These are phyloP conservation scores for Dreissena rostriformis DNA, from an alignment of 1,140 invertebrate genomes.

Conservation along the genomic window DNA sequence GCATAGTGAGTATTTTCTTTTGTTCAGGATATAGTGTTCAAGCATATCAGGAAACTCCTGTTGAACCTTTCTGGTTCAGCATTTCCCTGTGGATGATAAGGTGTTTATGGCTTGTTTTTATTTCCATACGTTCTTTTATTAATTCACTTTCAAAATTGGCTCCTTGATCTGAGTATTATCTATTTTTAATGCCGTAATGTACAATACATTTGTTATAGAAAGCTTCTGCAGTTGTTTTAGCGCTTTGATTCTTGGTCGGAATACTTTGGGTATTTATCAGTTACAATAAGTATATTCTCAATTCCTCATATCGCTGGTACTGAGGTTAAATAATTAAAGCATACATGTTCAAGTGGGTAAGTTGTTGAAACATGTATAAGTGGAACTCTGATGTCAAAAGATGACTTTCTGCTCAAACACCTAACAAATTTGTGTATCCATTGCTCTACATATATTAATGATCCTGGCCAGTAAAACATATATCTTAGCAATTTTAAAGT, in stretches of 20 bases:
- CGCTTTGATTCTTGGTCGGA: constrained; percentile 49
- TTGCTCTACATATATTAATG: background rate
- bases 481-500: constrained; percentile 1
- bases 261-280: constrained; percentile 50
- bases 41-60: constrained; percentile 19
- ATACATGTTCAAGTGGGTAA: constrained; percentile 29
- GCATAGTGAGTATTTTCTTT: too few species aligned
- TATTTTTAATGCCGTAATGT: constrained; percentile 3
- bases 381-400: background rate
- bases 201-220: constrained; percentile 27
- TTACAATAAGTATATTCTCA: constrained; percentile 41
- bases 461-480: constrained; percentile 19
- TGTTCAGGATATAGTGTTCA: constrained; percentile 14
- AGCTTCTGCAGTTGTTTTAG: constrained; percentile 38
- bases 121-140: constrained; percentile 28
- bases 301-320: constrained; percentile 18
- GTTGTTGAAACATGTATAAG: background rate
- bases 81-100: constrained; percentile 26
- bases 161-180: constrained; percentile 51
- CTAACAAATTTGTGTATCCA: constrained; percentile 8
- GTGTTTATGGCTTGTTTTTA: background rate
- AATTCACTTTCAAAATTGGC: constrained; percentile 46
- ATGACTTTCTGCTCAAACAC: constrained; percentile 18
- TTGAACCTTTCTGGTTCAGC: constrained; percentile 4
- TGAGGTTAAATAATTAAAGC: constrained; percentile 5